A percentile compares a stretch with the other conserved stretches of the same genome.
phyloP scores from a whole-genome alignment of 2,888 invertebrate species.

The Caradrina kadenii region DNA sequence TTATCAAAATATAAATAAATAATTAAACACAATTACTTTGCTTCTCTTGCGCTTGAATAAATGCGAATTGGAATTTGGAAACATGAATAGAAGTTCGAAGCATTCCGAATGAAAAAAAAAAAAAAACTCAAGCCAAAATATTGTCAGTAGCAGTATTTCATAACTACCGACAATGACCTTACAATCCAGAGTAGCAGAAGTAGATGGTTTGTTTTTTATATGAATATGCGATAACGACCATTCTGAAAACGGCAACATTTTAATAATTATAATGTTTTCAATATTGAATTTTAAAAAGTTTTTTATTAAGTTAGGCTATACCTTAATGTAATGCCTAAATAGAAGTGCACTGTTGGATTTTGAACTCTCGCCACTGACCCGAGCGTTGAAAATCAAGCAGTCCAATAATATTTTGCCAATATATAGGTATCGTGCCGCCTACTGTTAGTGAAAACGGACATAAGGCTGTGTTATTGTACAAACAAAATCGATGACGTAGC shows the following conservation, averaged over 20 bases:
- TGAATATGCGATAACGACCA: neutral
- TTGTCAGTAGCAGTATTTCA: neutral
- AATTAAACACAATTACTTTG: neutral
- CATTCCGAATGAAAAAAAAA: too few species aligned
- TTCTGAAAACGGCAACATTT: neutral
- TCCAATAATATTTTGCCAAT: too few species aligned
- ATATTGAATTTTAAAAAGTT: conserved; percentile 1
- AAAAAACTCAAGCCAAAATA: neutral
- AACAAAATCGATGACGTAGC: neutral
- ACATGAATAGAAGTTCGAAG: neutral
- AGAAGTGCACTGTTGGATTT: too few species aligned
- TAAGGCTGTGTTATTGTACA: neutral
- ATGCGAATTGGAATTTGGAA: neutral
- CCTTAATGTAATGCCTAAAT: too few species aligned
- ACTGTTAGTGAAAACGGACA: neutral
- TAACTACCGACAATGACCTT: too few species aligned
- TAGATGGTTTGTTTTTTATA: neutral
- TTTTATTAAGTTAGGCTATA: too few species aligned
- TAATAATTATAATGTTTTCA: neutral
- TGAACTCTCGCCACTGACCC: too few species aligned
- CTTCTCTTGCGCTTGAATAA: neutral
- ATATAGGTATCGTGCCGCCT: neutral
- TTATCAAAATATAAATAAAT: neutral
- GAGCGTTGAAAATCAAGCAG: too few species aligned
- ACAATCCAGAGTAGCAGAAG: too few species aligned